Percentiles rank a stretch among this genome's conserved stretches.
phyloP scores from a whole-genome alignment of 2,888 invertebrate species.

The Anorthoa munda region DNA sequence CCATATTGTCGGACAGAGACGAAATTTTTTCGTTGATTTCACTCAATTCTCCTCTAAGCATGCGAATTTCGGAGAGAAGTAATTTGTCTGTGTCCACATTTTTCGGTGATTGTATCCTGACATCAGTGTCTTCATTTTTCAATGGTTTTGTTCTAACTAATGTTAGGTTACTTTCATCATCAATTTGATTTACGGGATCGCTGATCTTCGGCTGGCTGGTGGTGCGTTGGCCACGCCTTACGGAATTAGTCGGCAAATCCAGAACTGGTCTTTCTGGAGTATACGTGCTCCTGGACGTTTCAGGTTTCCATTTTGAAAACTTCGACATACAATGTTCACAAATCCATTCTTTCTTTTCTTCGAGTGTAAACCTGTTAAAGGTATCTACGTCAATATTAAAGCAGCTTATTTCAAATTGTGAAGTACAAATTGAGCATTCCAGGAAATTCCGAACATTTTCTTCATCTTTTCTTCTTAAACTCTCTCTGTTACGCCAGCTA shows the following conservation, averaged over 20 bases:
- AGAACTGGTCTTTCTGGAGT: neutral
- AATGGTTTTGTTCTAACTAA: conserved; percentile 2
- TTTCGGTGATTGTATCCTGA: neutral
- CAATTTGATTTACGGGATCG: neutral
- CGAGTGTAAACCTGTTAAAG: conserved; percentile 13
- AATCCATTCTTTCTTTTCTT: conserved; percentile 9
- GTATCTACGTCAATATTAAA: conserved; percentile 16
- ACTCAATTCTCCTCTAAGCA: conserved; percentile 21
- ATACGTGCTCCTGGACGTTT: neutral
- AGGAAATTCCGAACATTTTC: conserved; percentile 5
- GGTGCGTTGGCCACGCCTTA: neutral
- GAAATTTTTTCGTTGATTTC: conserved; percentile 15
- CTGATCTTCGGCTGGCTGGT: neutral
- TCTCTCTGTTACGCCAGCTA: conserved; percentile 4
- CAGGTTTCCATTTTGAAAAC: neutral
- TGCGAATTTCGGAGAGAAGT: conserved; percentile 15
- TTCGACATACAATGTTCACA: conserved; percentile 12
- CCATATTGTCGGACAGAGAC: conserved; percentile 12
- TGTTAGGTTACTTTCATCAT: neutral
- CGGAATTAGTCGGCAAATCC: too few relatives aligned
- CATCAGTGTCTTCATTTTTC: neutral
- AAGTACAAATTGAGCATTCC: conserved; percentile 20
- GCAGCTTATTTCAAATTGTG: conserved; percentile 20
- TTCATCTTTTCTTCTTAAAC: neutral
- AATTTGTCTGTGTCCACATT: neutral